Percentiles rank a stretch among this genome's conserved stretches.
These are phyloP conservation scores for Parazoanthus swiftii DNA, from an alignment of 92 coral and sea anemone genomes.

Conservation along the genomic window DNA sequence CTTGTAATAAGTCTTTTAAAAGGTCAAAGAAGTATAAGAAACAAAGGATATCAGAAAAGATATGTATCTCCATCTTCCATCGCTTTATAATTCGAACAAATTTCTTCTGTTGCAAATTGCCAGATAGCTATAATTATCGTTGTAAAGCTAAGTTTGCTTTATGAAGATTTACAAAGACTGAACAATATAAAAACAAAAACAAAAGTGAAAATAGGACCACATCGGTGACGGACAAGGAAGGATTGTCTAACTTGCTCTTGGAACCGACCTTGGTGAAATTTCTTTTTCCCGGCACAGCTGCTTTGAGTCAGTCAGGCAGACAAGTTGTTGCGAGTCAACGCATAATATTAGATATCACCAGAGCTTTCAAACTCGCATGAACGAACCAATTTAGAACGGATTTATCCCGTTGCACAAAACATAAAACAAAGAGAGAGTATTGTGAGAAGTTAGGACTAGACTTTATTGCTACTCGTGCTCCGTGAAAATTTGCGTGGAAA, in stretches of 20 bases:
- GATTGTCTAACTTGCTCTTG: neutral
- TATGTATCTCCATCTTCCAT: constrained; percentile 15
- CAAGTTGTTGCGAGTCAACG: neutral
- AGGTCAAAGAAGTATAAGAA: constrained; percentile 19
- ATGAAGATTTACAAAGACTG: neutral
- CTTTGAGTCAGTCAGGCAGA: constrained; percentile 16
- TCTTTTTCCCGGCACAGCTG: neutral
- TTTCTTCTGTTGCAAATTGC: constrained; percentile 6
- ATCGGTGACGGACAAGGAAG: neutral
- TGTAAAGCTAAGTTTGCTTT: neutral
- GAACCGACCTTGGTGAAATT: neutral
- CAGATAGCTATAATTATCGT: neutral
- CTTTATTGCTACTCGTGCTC: neutral
- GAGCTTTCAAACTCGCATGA: constrained; percentile 31
- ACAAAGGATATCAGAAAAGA: constrained; percentile 17
- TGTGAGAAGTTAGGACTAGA: neutral
- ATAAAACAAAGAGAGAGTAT: neutral
- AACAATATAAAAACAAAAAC: neutral
- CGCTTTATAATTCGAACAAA: constrained; percentile 12
- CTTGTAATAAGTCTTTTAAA: constrained; percentile 5
- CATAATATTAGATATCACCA: neutral
- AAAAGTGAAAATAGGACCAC: neutral
- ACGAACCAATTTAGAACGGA: constrained; percentile 35
- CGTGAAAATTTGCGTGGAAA: constrained; percentile 8
- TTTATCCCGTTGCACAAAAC: neutral